Conservation (phyloP, 1,140 invertebrate species). For the Anastrepha obliqua region DNA sequence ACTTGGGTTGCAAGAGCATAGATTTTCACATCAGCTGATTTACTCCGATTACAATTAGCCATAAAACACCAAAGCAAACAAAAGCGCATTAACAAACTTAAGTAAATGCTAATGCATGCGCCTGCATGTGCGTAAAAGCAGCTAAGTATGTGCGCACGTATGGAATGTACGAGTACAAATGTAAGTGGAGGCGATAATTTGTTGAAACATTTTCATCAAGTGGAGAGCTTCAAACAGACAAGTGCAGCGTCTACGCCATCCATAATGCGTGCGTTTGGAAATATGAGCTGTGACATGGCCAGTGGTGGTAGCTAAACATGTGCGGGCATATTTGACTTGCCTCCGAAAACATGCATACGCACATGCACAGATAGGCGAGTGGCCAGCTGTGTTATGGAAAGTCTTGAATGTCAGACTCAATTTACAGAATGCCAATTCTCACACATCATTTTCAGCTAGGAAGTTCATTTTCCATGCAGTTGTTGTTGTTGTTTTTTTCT, state of each 20-base stretch:
- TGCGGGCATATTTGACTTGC: neutral
- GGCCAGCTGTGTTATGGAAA: slow-evolving; percentile 9
- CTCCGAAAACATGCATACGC: no score
- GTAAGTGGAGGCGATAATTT: slow-evolving; percentile 30
- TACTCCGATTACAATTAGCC: slow-evolving; percentile 42
- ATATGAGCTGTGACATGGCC: no score
- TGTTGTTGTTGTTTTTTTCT: neutral
- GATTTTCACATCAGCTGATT: neutral
- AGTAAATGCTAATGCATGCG: neutral
- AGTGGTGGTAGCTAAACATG: neutral
- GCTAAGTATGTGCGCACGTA: neutral
- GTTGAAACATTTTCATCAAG: slow-evolving; percentile 34
- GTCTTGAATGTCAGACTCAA: slow-evolving; percentile 50
- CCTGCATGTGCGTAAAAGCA: neutral
- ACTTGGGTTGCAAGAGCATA: neutral
- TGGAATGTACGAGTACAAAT: neutral
- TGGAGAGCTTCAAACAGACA: neutral
- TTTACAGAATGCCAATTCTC: slow-evolving; percentile 14
- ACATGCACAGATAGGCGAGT: neutral
- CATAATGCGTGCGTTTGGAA: no score
- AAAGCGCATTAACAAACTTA: neutral
- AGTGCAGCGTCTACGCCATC: neutral
- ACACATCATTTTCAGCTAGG: slow-evolving; percentile 27
- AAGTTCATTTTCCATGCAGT: neutral
- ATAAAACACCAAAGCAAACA: neutral